Percentiles rank a stretch among this genome's conserved stretches.
Conservation (phyloP, 2,888 invertebrate species). For the Gasteruption jaculator region DNA sequence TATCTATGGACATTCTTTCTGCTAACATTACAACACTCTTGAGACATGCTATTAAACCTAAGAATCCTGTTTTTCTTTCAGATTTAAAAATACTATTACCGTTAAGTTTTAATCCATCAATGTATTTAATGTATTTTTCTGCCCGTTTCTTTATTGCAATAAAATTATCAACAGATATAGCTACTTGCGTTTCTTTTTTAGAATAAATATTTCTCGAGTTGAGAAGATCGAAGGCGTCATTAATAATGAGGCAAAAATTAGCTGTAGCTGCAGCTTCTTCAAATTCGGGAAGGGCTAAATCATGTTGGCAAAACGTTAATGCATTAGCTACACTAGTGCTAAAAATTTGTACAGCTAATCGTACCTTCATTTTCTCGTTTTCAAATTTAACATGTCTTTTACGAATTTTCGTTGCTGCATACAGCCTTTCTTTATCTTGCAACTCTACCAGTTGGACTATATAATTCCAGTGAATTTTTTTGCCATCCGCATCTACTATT, state of each 20-base stretch:
- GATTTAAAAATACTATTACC: neutral
- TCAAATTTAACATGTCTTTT: slow-evolving; percentile 5
- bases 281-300: neutral
- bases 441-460: neutral
- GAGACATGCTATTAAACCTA: neutral
- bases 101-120: neutral
- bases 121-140: slow-evolving; percentile 1
- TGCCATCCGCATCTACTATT: too few relatives aligned
- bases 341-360: slow-evolving; percentile 8
- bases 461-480: too few relatives aligned
- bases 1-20: neutral
- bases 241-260: neutral
- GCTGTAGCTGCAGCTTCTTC: too few relatives aligned
- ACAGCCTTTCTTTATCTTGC: slow-evolving; percentile 5
- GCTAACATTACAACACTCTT: slow-evolving; percentile 1
- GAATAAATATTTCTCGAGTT: slow-evolving; percentile 6
- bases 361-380: slow-evolving; percentile 9
- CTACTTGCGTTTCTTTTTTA: slow-evolving; percentile 3
- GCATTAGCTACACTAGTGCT: slow-evolving; percentile 8
- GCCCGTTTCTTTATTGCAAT: neutral
- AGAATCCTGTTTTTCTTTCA: neutral
- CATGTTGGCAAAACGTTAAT: slow-evolving; percentile 4
- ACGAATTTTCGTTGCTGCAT: slow-evolving; percentile 9
- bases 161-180: slow-evolving; percentile 6
- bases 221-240: slow-evolving; percentile 8